phyloP scores from a whole-genome alignment of 2,888 invertebrate species.

The Chironomus riparius region DNA sequence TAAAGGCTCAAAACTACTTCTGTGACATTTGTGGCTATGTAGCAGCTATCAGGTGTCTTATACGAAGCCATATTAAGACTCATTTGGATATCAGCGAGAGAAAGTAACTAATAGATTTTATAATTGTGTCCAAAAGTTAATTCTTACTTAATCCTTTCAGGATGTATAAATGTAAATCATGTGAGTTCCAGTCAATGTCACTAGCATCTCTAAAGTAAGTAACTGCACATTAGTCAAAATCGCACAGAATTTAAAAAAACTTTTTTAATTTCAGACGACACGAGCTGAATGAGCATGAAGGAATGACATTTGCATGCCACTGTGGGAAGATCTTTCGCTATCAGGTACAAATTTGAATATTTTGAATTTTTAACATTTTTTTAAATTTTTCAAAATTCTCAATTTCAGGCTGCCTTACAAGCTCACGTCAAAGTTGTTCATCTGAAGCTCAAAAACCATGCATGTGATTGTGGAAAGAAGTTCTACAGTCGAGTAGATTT shows the following conservation, averaged over 20 bases:
- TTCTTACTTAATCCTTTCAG: neutral
- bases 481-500: neutral
- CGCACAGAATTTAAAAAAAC: too few species aligned
- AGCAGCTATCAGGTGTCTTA: neutral
- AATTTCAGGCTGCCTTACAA: neutral
- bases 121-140: too few species aligned
- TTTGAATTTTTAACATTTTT: too few species aligned
- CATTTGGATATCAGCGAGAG: neutral
- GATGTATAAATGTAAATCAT: neutral
- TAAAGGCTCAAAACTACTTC: neutral
- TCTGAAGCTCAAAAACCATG: neutral
- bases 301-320: neutral
- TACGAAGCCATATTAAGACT: neutral
- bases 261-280: neutral
- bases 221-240: too few species aligned
- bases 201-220: neutral
- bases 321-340: neutral
- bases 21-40: neutral
- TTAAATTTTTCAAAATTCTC: neutral
- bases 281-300: neutral
- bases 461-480: neutral
- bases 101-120: neutral
- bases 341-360: too few species aligned
- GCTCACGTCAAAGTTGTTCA: neutral
- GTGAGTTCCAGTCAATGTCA: neutral